Percentiles rank a stretch among this genome's conserved stretches.
phyloP scores from a whole-genome alignment of 2,113 vertebrate species.

The Passer domesticus region DNA sequence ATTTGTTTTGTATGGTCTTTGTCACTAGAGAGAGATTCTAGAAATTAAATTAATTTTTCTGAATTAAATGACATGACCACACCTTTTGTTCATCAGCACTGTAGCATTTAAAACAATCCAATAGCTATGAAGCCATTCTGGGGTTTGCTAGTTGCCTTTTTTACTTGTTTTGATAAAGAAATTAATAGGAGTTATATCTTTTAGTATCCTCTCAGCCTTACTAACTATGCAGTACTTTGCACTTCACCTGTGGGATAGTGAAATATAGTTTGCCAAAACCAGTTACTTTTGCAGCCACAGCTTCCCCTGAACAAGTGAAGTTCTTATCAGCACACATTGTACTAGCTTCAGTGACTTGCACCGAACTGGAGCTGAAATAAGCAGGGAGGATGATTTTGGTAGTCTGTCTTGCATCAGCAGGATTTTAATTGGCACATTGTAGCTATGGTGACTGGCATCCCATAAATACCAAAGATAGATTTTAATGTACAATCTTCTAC shows the following conservation, averaged over 20 bases:
- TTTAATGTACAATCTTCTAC: conserved; percentile 47
- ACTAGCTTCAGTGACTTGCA: conserved; percentile 5
- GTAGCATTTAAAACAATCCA: not conserved
- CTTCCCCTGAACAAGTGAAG: not conserved
- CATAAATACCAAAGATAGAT: conserved; percentile 65
- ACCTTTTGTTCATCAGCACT: not conserved
- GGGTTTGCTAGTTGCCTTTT: not conserved
- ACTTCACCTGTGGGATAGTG: not conserved
- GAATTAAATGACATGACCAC: not conserved
- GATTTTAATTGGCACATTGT: conserved; percentile 65
- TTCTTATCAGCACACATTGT: conserved; percentile 7
- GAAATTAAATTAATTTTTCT: not conserved
- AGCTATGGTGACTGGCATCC: conserved; percentile 52
- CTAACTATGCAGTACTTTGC: not conserved
- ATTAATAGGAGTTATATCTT: not conserved
- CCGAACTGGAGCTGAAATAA: conserved; percentile 39
- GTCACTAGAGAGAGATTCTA: not conserved
- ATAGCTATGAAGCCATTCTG: not conserved
- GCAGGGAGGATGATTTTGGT: conserved; percentile 25
- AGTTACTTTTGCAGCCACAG: not conserved
- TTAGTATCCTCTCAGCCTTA: not conserved
- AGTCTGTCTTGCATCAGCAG: conserved; percentile 58
- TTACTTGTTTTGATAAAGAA: not conserved
- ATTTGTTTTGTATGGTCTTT: not conserved
- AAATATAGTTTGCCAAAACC: conserved; percentile 4